Evolutionary conservation across 2,797 vertebrate species (phyloP), one percentile per base, ranked within the genome.

Genomic region (Hypotaenidia philippensis): DNA sequence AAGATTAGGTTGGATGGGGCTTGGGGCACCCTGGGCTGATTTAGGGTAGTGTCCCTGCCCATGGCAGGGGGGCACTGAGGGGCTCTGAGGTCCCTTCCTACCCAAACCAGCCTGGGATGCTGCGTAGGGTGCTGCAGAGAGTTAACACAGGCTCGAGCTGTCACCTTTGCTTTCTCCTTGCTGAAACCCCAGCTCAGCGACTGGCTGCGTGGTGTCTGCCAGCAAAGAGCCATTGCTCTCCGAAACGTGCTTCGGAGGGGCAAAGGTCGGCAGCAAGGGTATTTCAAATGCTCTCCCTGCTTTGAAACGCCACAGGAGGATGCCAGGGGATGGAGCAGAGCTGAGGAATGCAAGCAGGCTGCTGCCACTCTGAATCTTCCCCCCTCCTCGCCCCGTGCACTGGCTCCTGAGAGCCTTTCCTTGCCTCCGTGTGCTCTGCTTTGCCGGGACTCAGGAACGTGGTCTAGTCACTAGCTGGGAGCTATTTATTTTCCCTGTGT

Each of bases 291-390:
- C 31, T 44, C 34, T 6, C 40, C 65, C 31, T 11, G 89, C 95
- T 96, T 93, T 96, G 94, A 97, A 93, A 69, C 4, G 5, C 70
- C n/a, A 45, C 60, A 53, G 75, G 49, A 71, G 85, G 61, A 40
- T 6, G 5, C 49, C 31, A 22, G 91, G 79, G 87, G 53, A 61
- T 45, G 29, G 2, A 70, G 64, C 74, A 20, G 94, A 89, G 92
- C 83, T 9, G 19, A 2, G 20, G 78, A 31, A 74, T 25, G 63
- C 82, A 88, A 83, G 69, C 57, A 77, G 74, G 80, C 5, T 4
- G 72, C 32, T 78, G 97, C 95, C 94, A 94, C 93, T 92, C 75
- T 13, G 59, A 93, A 87, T 84, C 79, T 83, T 89, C 93, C 94
- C 87, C 18, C 41, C 41, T 9, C 41, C 8, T 9, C 9, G 5